A percentile compares a stretch with the other conserved stretches of the same genome.
phyloP scores from a whole-genome alignment of 2,113 vertebrate genomes.

The Myotis davidii region DNA sequence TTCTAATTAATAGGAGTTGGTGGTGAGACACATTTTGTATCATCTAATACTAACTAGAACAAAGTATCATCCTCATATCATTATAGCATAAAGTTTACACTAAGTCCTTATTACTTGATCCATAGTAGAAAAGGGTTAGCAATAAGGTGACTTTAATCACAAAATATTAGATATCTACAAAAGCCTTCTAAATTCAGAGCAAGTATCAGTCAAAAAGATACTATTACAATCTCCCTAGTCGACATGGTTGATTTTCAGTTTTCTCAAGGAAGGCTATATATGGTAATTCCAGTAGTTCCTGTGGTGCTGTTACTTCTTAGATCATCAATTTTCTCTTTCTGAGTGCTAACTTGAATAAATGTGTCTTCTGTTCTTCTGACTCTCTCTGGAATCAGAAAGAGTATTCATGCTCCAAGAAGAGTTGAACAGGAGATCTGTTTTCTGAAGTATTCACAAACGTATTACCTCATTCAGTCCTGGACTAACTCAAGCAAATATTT shows the following conservation, averaged over 20 bases:
- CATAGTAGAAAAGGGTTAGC: conserved; percentile 34
- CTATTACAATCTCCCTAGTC: not conserved
- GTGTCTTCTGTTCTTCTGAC: not conserved
- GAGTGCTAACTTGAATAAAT: conserved; percentile 37
- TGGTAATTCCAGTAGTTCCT: conserved; percentile 9
- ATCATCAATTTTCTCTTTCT: not conserved
- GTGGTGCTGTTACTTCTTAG: conserved; percentile 31
- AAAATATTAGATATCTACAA: conserved; percentile 41
- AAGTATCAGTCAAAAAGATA: conserved; percentile 41
- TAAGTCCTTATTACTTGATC: conserved; percentile 36
- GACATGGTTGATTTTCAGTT: conserved; percentile 41
- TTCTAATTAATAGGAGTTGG: conserved; percentile 43
- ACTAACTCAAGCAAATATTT: not conserved
- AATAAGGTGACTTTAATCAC: conserved; percentile 40
- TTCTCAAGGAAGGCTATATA: not conserved
- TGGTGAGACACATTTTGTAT: conserved; percentile 29
- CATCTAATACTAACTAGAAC: conserved; percentile 49
- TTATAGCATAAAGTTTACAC: conserved; percentile 35
- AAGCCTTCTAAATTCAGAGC: conserved; percentile 49
- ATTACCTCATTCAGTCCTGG: not conserved
- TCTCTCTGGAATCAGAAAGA: not conserved
- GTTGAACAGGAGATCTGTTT: not conserved
- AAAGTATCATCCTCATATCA: conserved; percentile 65
- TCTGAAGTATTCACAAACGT: conserved; percentile 19
- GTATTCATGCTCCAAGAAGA: not conserved